Conservation (phyloP, 1,140 invertebrate species). For the Agraylea sexmaculata region DNA sequence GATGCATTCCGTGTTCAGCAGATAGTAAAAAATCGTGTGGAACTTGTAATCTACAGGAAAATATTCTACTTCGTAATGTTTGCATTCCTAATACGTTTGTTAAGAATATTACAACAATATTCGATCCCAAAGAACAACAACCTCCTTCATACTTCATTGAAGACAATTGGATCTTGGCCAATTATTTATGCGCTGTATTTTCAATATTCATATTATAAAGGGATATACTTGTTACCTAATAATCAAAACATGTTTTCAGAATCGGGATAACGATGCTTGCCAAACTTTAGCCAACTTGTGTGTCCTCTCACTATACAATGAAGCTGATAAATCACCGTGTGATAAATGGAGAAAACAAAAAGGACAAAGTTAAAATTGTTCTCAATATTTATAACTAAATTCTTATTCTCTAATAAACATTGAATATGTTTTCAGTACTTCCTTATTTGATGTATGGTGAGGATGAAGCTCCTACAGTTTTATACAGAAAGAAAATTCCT, state of each 20-base stretch:
- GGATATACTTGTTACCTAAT: not conserved
- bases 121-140: constrained; percentile 4
- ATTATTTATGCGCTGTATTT: constrained; percentile 19
- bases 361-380: constrained; percentile 8
- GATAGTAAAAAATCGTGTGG: not conserved
- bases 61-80: constrained; percentile 8
- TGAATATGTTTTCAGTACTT: constrained; percentile 23
- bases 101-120: constrained; percentile 13
- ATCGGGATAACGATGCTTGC: constrained; percentile 37
- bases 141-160: constrained; percentile 14
- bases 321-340: constrained; percentile 32
- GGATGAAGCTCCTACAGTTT: constrained; percentile 35
- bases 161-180: constrained; percentile 10
- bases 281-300: constrained; percentile 56
- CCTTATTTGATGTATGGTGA: constrained; percentile 48
- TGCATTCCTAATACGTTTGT: constrained; percentile 17
- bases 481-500: constrained; percentile 39
- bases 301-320: constrained; percentile 40
- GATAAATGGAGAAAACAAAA: constrained; percentile 31
- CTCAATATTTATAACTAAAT: not conserved
- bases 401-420: not conserved
- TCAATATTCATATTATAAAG: constrained; percentile 3
- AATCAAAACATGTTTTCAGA: constrained; percentile 5
- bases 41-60: constrained; percentile 11
- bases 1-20: constrained; percentile 14